phyloP scores from a whole-genome alignment of 1,140 invertebrate genomes.

The Pseudomyrmex gracilis region DNA sequence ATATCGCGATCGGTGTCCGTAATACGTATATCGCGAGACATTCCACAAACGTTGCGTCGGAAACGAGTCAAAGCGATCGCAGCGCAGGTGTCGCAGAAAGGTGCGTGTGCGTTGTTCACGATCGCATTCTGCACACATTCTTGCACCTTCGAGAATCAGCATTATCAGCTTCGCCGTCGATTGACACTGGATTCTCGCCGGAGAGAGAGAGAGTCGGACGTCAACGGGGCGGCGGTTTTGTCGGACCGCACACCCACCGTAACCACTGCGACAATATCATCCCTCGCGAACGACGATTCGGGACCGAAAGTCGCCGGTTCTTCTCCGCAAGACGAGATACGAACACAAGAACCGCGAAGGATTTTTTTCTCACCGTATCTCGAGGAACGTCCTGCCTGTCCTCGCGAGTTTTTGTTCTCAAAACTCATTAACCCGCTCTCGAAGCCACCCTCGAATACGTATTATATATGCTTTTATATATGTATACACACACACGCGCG shows the following conservation, averaged over 20 bases:
- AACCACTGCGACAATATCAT: slow-evolving; percentile 4
- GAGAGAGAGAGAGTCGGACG: not conserved
- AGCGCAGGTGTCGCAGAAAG: not conserved
- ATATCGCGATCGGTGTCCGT: not conserved
- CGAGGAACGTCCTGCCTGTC: not conserved
- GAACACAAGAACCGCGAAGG: not conserved
- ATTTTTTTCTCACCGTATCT: not conserved
- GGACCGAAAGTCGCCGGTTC: slow-evolving; percentile 23
- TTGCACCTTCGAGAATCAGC: too few species aligned
- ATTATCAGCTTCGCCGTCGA: not conserved
- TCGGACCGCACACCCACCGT: not conserved
- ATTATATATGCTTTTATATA: not conserved
- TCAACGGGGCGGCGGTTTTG: not conserved
- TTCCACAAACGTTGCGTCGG: not conserved
- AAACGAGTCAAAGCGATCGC: not conserved
- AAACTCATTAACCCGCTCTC: not conserved
- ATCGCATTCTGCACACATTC: not conserved
- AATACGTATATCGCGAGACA: not conserved
- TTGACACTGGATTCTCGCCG: not conserved
- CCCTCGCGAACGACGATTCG: not conserved
- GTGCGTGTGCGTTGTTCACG: slow-evolving; percentile 1
- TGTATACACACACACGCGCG: not conserved
- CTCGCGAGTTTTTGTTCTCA: not conserved
- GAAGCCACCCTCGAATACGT: slow-evolving; percentile 15
- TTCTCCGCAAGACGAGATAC: too few species aligned